A percentile compares a stretch with the other conserved stretches of the same genome.
Conservation (phyloP, 1,140 invertebrate genomes). For the Condylostylus longicornis region DNA sequence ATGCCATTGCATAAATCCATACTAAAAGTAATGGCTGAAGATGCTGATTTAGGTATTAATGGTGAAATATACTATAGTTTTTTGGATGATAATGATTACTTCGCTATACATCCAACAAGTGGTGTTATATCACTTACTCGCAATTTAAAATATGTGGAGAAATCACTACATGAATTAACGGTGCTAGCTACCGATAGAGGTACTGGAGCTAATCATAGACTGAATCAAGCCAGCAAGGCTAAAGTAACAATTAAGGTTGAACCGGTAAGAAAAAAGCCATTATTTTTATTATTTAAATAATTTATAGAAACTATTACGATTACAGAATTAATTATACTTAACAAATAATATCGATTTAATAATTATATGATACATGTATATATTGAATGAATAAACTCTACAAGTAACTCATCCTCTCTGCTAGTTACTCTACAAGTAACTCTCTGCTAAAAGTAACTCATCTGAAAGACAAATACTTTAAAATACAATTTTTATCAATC, state of each 20-base stretch:
- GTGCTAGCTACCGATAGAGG: constrained; percentile 76
- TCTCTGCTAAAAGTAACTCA: too few relatives aligned
- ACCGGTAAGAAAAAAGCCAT: constrained; percentile 15
- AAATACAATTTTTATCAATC: too few relatives aligned
- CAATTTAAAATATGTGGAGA: constrained; percentile 54
- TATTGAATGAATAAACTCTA: neutral
- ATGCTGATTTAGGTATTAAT: constrained; percentile 86
- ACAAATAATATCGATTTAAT: neutral
- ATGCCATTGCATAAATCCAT: constrained; percentile 66
- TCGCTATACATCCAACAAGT: constrained; percentile 82
- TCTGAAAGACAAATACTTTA: too few relatives aligned
- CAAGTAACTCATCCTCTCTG: too few relatives aligned
- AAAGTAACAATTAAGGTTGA: constrained; percentile 60
- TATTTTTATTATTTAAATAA: neutral
- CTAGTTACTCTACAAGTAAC: too few relatives aligned
- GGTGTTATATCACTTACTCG: constrained; percentile 75
- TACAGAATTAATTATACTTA: neutral
- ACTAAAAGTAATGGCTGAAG: constrained; percentile 66
- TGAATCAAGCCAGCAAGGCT: constrained; percentile 48
- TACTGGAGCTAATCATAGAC: constrained; percentile 42
- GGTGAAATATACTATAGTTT: constrained; percentile 95
- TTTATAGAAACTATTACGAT: neutral
- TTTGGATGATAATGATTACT: constrained; percentile 61
- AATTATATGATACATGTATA: neutral
- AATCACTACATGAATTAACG: constrained; percentile 52